These are phyloP conservation scores for Spinus pinus DNA, from an alignment of 2,797 vertebrate species.

Conservation along the genomic window DNA sequence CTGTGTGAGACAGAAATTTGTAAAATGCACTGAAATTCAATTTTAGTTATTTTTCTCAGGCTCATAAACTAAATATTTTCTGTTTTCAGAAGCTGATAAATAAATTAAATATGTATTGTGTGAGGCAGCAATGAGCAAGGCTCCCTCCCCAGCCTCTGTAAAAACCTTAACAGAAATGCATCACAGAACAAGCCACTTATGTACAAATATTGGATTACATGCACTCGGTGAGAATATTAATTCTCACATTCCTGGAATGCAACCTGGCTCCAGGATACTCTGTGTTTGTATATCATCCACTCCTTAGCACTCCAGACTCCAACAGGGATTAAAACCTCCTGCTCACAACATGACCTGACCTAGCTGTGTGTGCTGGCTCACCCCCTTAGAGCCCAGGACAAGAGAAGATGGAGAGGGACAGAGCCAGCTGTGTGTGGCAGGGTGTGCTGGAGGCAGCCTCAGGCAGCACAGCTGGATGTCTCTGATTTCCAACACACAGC, in stretches of 20 bases:
- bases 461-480: neutral
- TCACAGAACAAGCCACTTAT: neutral
- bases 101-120: neutral
- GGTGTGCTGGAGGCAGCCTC: neutral
- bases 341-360: neutral
- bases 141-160: neutral
- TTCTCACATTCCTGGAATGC: neutral
- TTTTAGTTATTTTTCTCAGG: neutral
- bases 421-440: neutral
- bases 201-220: neutral
- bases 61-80: neutral
- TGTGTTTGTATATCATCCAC: neutral
- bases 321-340: neutral
- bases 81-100: neutral
- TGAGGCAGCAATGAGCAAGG: neutral
- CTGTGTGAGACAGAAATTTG: neutral
- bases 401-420: neutral
- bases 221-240: neutral
- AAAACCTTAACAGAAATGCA: neutral
- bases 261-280: neutral
- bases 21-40: neutral
- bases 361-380: neutral
- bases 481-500: neutral
- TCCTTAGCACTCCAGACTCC: neutral
- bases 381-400: rapidly evolving